Conservation (phyloP, 2,797 vertebrate genomes). For the Hemibagrus guttatus region DNA sequence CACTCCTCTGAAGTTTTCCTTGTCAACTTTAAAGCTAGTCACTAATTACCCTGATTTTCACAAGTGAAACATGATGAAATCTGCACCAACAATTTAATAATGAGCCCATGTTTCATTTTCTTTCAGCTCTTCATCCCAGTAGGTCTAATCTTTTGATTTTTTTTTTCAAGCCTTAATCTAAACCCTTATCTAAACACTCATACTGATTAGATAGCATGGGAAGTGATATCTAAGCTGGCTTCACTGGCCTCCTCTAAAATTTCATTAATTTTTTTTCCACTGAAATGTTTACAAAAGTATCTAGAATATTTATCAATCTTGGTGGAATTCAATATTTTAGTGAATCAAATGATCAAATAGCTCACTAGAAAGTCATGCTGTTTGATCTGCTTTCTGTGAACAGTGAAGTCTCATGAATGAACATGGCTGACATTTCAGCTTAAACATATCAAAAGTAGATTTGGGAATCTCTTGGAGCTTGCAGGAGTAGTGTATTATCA, state of each 20-base stretch:
- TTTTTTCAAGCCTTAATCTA: neutral
- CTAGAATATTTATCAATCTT: neutral
- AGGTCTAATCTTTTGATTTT: neutral
- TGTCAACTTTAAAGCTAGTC: neutral
- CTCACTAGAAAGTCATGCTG: neutral
- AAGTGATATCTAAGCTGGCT: conserved; percentile 1
- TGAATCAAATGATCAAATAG: neutral
- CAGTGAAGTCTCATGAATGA: neutral
- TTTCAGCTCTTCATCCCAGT: neutral
- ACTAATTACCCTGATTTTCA: neutral
- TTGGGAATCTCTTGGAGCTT: neutral
- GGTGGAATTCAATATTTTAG: neutral
- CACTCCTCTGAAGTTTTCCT: neutral
- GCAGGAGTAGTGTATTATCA: neutral
- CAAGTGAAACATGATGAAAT: neutral
- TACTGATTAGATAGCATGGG: neutral
- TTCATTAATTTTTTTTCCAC: neutral
- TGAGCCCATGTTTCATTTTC: neutral
- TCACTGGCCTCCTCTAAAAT: neutral
- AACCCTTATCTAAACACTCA: conserved; percentile 10
- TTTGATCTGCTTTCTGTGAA: neutral
- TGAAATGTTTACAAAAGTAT: neutral
- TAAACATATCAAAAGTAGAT: neutral
- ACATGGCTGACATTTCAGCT: neutral
- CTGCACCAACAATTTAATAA: conserved; percentile 6